These are phyloP conservation scores for Euwallacea similis DNA, from an alignment of 1,140 invertebrate genomes.

Conservation along the genomic window DNA sequence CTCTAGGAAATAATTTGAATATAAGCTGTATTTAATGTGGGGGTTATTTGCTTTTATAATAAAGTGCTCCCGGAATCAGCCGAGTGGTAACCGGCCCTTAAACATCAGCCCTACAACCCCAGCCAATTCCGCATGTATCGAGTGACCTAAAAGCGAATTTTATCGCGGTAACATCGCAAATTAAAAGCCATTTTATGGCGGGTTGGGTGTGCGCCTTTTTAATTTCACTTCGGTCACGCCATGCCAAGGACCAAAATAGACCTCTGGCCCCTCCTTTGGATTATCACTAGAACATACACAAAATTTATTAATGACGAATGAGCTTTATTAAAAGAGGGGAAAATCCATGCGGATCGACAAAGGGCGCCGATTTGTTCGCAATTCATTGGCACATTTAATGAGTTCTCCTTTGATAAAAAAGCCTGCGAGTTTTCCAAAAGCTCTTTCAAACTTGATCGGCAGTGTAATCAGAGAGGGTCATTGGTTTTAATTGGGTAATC, in stretches of 20 bases:
- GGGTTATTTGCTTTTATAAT: slow-evolving; percentile 28
- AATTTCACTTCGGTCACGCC: slow-evolving; percentile 3
- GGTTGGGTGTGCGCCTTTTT: background rate
- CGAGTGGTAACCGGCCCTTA: too few species aligned
- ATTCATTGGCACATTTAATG: slow-evolving; percentile 32
- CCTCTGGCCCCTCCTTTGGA: background rate
- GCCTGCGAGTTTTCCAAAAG: slow-evolving; percentile 9
- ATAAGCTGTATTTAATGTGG: slow-evolving; percentile 52
- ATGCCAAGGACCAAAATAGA: slow-evolving; percentile 3
- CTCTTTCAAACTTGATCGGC: slow-evolving; percentile 14
- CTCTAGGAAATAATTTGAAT: slow-evolving; percentile 50
- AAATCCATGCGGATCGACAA: slow-evolving; percentile 15
- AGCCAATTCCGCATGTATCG: background rate
- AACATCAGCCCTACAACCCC: too few species aligned
- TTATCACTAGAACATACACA: background rate
- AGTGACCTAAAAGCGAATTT: slow-evolving; percentile 1
- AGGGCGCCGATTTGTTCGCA: slow-evolving; percentile 22
- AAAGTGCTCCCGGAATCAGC: background rate
- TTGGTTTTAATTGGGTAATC: slow-evolving; percentile 35
- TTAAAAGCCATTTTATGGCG: background rate
- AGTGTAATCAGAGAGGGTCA: slow-evolving; percentile 24
- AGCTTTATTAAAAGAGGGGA: background rate
- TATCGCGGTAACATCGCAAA: slow-evolving; percentile 2
- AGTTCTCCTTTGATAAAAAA: slow-evolving; percentile 29
- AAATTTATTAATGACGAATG: background rate